Base-by-base conservation (phyloP, 1,140 invertebrate species). In the Oedothorax gibbosus region DNA sequence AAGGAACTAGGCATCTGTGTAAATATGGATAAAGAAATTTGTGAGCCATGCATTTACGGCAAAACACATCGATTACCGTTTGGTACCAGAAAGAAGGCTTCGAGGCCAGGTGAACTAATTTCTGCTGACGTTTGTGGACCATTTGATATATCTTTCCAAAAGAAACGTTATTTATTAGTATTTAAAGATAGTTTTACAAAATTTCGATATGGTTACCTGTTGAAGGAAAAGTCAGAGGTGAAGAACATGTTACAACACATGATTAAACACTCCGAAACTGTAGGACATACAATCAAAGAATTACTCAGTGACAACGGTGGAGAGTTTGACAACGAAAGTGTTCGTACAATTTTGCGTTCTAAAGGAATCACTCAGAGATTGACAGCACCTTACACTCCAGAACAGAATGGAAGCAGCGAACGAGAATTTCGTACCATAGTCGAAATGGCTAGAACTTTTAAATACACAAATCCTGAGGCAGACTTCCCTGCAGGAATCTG, bases 231-330 rank as follows among this genome's bases (percentile, higher is more conserved):
- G 5, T 62, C 68, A 14, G 65, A 86, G 18, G 79, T 85, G 2
- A 56, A 65, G 35, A 35, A 21, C 7, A 21, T 65, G 53, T 18
- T 62, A 11, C 7, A 85, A 62, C 11, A 68, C 9, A 54, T 79
- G 18, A 20, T 78, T n/a, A 21, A 7, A 57, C 83, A 77, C 21
- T 15, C 62, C 15, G 66, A 82, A 72, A 35, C 20, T 15, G 7
- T 66, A 8, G 60, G 20, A 5, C 50, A 77, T 50, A n/a, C 21
- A 0, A 21, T 86, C 0, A 69, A 78, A 54, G 64, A 60, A 49
- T 7, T 86, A 7, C 53, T 84, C 9, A 60, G 53, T 20, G 73
- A 86, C 51, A 86, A 86, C 64, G 83, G 83, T n/a, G 35, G 50
- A 11, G 81, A 86, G 56, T 86, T 79, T 62, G 53, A 35, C 35